Evolutionary conservation across 2,113 vertebrate species (phyloP).

Genomic region (Callorhinus ursinus): DNA sequence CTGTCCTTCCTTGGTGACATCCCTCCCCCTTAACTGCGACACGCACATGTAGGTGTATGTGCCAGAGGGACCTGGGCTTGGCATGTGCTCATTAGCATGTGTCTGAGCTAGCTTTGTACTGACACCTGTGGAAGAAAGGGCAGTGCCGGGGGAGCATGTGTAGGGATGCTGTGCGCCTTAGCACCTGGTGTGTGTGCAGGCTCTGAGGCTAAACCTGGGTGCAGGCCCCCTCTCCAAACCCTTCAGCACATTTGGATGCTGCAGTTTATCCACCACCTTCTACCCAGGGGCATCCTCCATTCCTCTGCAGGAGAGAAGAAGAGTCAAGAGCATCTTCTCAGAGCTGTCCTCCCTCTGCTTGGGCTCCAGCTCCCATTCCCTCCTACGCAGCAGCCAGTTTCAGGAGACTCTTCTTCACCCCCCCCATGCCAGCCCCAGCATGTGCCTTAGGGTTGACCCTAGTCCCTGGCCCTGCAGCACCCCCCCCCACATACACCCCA

Average conservation of each 20-base stretch:
- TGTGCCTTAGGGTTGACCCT: background rate
- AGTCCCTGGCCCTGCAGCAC: background rate
- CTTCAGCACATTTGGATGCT: background rate
- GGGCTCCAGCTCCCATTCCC: background rate
- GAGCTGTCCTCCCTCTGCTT: constrained; percentile 53
- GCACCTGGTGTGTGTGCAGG: background rate
- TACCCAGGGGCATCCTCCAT: constrained; percentile 22
- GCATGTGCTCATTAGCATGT: background rate
- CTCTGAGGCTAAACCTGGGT: background rate
- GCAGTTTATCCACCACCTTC: background rate
- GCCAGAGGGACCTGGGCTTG: background rate
- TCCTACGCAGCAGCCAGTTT: constrained; percentile 51
- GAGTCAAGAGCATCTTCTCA: constrained; percentile 49
- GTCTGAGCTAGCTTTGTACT: background rate
- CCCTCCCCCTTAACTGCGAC: background rate
- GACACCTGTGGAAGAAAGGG: constrained; percentile 46
- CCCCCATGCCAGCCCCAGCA: background rate
- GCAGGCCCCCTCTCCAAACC: background rate
- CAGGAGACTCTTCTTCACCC: background rate
- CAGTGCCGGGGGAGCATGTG: background rate
- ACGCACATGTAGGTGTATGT: background rate
- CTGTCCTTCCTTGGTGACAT: background rate
- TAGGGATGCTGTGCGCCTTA: background rate
- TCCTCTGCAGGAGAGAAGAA: background rate
- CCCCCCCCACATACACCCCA: background rate